phyloP scores from a whole-genome alignment of 2,113 vertebrate genomes.

The Galeopterus variegatus region DNA sequence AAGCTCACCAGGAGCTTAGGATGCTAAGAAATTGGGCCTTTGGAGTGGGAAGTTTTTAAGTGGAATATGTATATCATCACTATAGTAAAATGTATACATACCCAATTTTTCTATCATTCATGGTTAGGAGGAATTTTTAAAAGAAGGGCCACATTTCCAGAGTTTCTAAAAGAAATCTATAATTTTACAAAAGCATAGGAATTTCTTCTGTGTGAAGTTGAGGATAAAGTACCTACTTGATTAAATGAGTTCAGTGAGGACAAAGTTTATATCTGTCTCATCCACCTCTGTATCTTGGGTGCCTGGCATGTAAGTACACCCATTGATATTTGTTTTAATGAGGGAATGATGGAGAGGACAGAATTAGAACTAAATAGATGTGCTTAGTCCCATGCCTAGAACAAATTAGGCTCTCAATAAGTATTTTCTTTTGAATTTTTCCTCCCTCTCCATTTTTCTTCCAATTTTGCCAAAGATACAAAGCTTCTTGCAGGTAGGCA shows the following conservation, averaged over 20 bases:
- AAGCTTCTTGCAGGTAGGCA: neutral
- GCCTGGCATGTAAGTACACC: neutral
- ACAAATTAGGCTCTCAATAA: neutral
- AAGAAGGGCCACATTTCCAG: neutral
- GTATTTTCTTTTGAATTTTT: neutral
- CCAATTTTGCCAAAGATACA: neutral
- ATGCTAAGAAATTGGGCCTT: neutral
- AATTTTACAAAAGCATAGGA: constrained; percentile 13
- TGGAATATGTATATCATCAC: neutral
- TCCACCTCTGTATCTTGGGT: neutral
- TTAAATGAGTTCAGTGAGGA: neutral
- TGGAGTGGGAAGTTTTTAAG: neutral
- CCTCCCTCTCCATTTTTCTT: neutral
- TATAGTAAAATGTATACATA: neutral
- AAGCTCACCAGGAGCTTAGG: neutral
- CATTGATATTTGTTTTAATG: neutral
- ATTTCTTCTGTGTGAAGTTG: neutral
- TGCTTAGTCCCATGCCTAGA: neutral
- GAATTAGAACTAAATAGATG: neutral
- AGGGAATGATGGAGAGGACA: neutral
- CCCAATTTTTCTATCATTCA: neutral
- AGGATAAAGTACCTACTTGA: neutral
- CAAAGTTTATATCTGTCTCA: neutral
- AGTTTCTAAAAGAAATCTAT: constrained; percentile 49
- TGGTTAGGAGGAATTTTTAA: neutral